Conservation (phyloP, 1,140 invertebrate species). For the Lerema accius region DNA sequence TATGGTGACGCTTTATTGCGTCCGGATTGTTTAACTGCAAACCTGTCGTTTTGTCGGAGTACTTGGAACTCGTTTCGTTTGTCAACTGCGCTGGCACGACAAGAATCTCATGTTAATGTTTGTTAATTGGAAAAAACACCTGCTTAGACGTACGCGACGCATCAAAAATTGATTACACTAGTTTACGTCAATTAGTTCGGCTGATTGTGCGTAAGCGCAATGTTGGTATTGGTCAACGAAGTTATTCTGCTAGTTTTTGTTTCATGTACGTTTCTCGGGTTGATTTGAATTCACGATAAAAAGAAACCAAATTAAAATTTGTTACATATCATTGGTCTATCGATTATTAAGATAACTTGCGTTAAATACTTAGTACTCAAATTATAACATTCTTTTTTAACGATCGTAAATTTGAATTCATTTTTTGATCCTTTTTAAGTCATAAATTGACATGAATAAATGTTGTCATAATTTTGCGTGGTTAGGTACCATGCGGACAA, state of each 20-base stretch:
- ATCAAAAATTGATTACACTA: conserved; percentile 23
- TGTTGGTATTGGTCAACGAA: conserved; percentile 7
- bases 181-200: conserved; percentile 32
- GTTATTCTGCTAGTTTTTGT: conserved; percentile 14
- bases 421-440: conserved; percentile 12
- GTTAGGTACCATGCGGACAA: conserved; percentile 29
- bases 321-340: not conserved
- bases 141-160: conserved; percentile 16
- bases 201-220: conserved; percentile 22
- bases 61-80: conserved; percentile 24
- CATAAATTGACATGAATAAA: conserved; percentile 17
- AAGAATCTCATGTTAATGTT: conserved; percentile 39
- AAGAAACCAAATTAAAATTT: no score
- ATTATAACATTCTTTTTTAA: not conserved
- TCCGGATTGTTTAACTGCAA: conserved; percentile 54
- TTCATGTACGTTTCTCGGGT: not conserved
- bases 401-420: not conserved
- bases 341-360: not conserved
- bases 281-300: no score
- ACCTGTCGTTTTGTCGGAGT: conserved; percentile 44
- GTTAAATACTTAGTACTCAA: not conserved
- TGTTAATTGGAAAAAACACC: conserved; percentile 43
- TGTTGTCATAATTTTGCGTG: conserved; percentile 14
- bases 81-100: conserved; percentile 19
- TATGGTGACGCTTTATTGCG: conserved; percentile 62